A percentile compares a stretch with the other conserved stretches of the same genome.
Conservation (phyloP, 37 sponge, comb jelly and placozoan species). For the Ianthella basta region DNA sequence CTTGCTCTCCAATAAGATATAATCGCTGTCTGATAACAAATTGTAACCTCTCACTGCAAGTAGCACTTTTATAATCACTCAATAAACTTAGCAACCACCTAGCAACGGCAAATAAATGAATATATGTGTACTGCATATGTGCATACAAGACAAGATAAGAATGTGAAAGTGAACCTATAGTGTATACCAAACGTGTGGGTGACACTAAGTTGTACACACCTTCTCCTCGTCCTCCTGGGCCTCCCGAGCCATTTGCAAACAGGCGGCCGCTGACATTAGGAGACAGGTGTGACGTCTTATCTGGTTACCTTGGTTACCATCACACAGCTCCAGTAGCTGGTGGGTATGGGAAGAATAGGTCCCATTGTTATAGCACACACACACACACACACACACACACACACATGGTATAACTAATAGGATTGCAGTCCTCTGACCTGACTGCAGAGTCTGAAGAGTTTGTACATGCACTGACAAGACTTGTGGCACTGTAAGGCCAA, state of each 20-base stretch:
- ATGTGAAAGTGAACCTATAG: neutral
- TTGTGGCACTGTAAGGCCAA: constrained; percentile 75
- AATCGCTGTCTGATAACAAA: too few relatives aligned
- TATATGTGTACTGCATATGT: constrained; percentile 16
- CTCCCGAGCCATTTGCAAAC: constrained; percentile 57
- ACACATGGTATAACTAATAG: neutral
- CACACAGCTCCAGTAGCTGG: constrained; percentile 16
- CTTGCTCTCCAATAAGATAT: too few relatives aligned
- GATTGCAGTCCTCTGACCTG: constrained; percentile 23
- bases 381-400: neutral
- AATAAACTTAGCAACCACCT: too few relatives aligned
- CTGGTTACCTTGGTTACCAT: neutral
- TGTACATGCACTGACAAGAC: constrained; percentile 53
- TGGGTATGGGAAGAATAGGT: neutral
- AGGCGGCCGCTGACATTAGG: constrained; percentile 81
- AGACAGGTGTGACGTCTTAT: constrained; percentile 76
- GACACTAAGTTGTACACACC: neutral
- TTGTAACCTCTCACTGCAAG: too few relatives aligned
- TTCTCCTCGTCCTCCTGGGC: constrained; percentile 32
- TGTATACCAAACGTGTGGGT: neutral
- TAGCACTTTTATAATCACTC: too few relatives aligned
- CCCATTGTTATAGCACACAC: neutral
- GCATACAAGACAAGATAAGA: neutral
- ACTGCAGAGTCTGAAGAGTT: constrained; percentile 63
- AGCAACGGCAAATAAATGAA: too few relatives aligned